phyloP scores from a whole-genome alignment of 1,140 invertebrate species.

The Parasteatoda tepidariorum region DNA sequence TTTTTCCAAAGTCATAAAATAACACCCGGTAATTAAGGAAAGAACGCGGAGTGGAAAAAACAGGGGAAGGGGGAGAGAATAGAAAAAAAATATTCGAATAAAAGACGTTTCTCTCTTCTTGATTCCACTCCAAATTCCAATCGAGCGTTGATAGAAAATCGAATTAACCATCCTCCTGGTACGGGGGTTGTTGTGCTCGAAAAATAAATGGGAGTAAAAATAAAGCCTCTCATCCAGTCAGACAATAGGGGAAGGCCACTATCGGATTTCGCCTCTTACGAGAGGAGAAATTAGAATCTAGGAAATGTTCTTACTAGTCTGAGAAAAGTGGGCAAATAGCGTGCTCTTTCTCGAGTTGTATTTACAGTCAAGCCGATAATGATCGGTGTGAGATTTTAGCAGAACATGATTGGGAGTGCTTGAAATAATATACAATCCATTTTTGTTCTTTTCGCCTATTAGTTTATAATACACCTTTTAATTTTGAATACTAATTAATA shows the following conservation, averaged over 20 bases:
- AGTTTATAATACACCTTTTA: too few species aligned
- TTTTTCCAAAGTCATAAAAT: not conserved
- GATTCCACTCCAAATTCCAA: not conserved
- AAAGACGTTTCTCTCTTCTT: not conserved
- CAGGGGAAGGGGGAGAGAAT: not conserved
- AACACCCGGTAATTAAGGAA: not conserved
- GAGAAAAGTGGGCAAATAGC: not conserved
- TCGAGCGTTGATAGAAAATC: not conserved
- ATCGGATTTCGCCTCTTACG: not conserved
- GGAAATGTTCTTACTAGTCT: not conserved
- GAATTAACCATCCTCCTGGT: not conserved
- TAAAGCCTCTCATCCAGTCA: not conserved
- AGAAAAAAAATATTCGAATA: not conserved
- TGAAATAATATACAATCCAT: too few species aligned
- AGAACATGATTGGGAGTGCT: too few species aligned
- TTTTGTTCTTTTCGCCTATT: too few species aligned
- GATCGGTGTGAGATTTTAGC: not conserved
- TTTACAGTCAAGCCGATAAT: not conserved
- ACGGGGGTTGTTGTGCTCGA: not conserved
- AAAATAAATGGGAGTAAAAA: not conserved
- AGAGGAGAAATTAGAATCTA: not conserved
- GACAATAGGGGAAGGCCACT: not conserved
- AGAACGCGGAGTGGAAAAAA: not conserved
- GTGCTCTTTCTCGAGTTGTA: not conserved
- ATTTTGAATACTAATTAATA: too few species aligned